A percentile compares a stretch with the other conserved stretches of the same genome.
Evolutionary conservation across 2,113 vertebrate genomes (phyloP).

Genomic region (Perca schrenkii): DNA sequence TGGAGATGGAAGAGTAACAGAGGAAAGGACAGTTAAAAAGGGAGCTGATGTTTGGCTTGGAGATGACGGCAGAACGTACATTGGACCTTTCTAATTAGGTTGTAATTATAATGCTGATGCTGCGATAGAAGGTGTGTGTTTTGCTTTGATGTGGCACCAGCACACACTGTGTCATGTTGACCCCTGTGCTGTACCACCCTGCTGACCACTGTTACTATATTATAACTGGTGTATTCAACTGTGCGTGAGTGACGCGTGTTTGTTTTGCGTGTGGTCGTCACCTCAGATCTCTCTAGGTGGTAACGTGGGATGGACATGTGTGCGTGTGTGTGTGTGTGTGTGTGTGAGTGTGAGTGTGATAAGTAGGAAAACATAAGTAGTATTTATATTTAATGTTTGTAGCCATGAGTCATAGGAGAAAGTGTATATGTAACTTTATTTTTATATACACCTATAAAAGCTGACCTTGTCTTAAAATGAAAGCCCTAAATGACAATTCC

Average conservation of each 20-base stretch:
- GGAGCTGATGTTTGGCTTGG: background rate
- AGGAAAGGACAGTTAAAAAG: background rate
- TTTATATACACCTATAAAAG: conserved; percentile 37
- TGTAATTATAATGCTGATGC: conserved; percentile 63
- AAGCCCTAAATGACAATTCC: conserved; percentile 35
- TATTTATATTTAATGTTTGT: conserved; percentile 66
- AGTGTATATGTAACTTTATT: conserved; percentile 36
- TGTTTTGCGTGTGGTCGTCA: conserved; percentile 74
- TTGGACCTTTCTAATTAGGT: conserved; percentile 49
- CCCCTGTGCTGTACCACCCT: conserved; percentile 55
- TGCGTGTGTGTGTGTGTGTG: background rate
- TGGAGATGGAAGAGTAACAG: background rate
- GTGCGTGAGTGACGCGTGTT: conserved; percentile 49
- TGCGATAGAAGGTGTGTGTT: conserved; percentile 65
- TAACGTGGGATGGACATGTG: conserved; percentile 43
- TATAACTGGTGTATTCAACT: conserved; percentile 37
- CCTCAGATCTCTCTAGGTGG: conserved; percentile 79
- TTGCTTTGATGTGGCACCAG: conserved; percentile 76
- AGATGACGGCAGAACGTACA: background rate
- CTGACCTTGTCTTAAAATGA: conserved; percentile 44
- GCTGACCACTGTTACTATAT: conserved; percentile 60
- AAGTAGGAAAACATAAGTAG: conserved; percentile 30
- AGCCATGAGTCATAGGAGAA: conserved; percentile 52
- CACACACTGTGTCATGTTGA: conserved; percentile 77
- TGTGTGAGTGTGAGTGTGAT: background rate